Conservation (phyloP, 1,140 invertebrate species). For the Drosophila navojoa region DNA sequence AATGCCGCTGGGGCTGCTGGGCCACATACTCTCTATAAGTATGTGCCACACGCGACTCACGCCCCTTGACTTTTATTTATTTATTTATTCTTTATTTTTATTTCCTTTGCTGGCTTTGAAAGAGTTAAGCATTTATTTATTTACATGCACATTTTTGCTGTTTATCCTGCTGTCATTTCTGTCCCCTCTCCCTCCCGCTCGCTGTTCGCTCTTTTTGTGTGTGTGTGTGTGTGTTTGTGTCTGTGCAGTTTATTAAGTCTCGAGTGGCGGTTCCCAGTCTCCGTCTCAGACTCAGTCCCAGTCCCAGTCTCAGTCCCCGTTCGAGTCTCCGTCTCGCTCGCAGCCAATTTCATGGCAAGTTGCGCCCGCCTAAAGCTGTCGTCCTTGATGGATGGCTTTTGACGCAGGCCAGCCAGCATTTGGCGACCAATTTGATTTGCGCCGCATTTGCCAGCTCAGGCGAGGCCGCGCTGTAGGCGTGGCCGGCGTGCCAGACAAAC, state of each 20-base stretch:
- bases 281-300: background rate
- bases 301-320: no score
- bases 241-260: conserved; percentile 74
- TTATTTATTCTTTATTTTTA: conserved; percentile 8
- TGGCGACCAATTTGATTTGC: conserved; percentile 78
- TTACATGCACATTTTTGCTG: conserved; percentile 64
- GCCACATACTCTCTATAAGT: conserved; percentile 49
- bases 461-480: background rate
- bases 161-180: conserved; percentile 39
- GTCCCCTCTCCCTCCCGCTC: no score
- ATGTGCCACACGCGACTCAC: conserved; percentile 4
- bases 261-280: conserved; percentile 52
- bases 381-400: conserved; percentile 77
- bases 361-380: conserved; percentile 59
- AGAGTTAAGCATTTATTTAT: conserved; percentile 81
- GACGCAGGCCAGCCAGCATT: conserved; percentile 56
- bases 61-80: background rate
- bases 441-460: conserved; percentile 23
- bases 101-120: conserved; percentile 69
- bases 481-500: no score
- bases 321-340: conserved; percentile 29
- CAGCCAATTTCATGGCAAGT: conserved; percentile 80
- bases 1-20: conserved; percentile 61
- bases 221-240: background rate
- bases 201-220: background rate